Evolutionary conservation across 2,113 vertebrate species (phyloP).

Genomic region (Atlantisia rogersi): DNA sequence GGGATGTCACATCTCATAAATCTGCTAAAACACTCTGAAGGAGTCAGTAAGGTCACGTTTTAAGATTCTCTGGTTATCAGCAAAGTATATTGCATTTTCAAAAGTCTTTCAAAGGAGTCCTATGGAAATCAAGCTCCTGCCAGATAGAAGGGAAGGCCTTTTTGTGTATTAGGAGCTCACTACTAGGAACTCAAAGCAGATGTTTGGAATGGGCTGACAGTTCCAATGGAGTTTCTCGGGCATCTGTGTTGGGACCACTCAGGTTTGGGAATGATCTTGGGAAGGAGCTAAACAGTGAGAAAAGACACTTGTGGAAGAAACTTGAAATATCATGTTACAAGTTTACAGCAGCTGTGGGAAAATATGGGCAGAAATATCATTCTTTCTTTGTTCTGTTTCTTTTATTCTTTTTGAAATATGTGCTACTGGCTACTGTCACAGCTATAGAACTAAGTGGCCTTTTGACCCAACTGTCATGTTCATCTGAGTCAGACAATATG

Average conservation of each 20-base stretch:
- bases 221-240: not conserved
- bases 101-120: not conserved
- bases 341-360: not conserved
- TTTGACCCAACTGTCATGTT: not conserved
- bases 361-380: not conserved
- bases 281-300: not conserved
- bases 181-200: not conserved
- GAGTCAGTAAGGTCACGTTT: not conserved
- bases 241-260: not conserved
- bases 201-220: not conserved
- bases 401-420: constrained; percentile 17
- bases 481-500: not conserved
- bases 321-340: not conserved
- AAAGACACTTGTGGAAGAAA: not conserved
- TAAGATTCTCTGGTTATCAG: not conserved
- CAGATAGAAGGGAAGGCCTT: not conserved
- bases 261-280: not conserved
- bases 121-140: not conserved
- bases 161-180: not conserved
- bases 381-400: not conserved
- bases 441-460: not conserved
- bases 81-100: not conserved
- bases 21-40: not conserved
- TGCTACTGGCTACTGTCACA: not conserved
- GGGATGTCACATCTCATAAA: not conserved